phyloP scores from a whole-genome alignment of 2,888 invertebrate species.

The Steinernema carpocapsae region DNA sequence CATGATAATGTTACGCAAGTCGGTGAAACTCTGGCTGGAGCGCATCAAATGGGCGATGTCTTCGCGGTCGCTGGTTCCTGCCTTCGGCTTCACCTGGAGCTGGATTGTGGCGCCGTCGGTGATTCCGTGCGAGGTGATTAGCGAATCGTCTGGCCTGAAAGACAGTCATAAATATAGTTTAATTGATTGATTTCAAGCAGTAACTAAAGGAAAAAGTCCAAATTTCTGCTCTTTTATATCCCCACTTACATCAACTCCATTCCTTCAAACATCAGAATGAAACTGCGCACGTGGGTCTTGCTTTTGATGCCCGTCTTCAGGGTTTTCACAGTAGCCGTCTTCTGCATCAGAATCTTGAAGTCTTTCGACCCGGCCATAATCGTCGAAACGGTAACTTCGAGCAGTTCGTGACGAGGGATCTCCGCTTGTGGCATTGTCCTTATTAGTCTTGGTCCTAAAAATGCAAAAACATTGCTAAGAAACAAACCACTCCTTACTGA shows the following conservation, averaged over 20 bases:
- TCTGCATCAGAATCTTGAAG: conserved; percentile 7
- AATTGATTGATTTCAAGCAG: too few species aligned
- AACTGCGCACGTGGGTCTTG: conserved; percentile 15
- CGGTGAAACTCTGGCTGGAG: background rate
- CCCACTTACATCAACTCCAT: conserved; percentile 33
- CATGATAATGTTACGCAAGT: conserved; percentile 14
- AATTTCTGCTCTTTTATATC: too few species aligned
- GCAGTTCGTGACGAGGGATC: background rate
- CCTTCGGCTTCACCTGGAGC: conserved; percentile 32
- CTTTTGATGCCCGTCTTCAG: conserved; percentile 20
- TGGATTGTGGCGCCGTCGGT: conserved; percentile 8
- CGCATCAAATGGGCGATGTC: conserved; percentile 36
- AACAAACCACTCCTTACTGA: background rate
- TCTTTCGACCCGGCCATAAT: conserved; percentile 31
- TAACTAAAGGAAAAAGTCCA: background rate
- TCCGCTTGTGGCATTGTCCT: background rate
- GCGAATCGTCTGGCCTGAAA: conserved; percentile 36
- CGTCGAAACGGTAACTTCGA: conserved; percentile 29
- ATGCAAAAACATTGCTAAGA: background rate
- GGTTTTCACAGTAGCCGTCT: conserved; percentile 11
- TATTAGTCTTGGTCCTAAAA: background rate
- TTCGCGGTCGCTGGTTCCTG: conserved; percentile 37
- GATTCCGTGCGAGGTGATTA: conserved; percentile 34
- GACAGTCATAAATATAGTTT: too few species aligned
- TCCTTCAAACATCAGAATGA: background rate